Base-by-base conservation (phyloP, 2,888 invertebrate genomes). In the Perdita meconis region DNA sequence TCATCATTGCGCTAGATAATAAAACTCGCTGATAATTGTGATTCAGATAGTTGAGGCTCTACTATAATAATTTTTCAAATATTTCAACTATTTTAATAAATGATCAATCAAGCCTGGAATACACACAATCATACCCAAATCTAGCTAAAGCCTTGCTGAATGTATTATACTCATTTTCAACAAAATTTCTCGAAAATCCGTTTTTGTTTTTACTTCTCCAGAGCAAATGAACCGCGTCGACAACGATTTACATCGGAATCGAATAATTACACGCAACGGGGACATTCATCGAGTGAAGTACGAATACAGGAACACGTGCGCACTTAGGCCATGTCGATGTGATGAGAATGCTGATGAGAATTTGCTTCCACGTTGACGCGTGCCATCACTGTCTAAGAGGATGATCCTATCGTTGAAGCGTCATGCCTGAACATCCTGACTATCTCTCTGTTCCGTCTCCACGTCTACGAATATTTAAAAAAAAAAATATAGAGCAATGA, bases 321-420 rank as follows among this genome's bases (percentile, higher is more conserved):
- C 22, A 24, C 44, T 1, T 12, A 57, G 51, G 1, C 72, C 61
- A 76, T 71, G 80, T 83, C 84, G 82, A 86, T 86, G 87, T 86
- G 83, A n/a, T n/a, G n/a, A n/a, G n/a, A n/a, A n/a, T n/a, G n/a
- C 84, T 84, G 85, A 87, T 87, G 87, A 86, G 85, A 78, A 85
- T 89, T 87, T 84, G 82, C 84, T 84, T 87, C 85, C 85, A 85
- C 84, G 74, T 86, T 44, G n/a, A n/a, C n/a, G n/a, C n/a, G n/a
- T n/a, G n/a, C n/a, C n/a, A n/a, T n/a, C 82, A 86, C 79, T 86
- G 84, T 75, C 61, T 47, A 47, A 50, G 51, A 65, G 55, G 56
- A 64, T 47, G 69, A 69, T 55, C 55, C 74, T 47, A 44, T 72
- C 36, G 64, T 56, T 61, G 16, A 63, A 13, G 13, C 16, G 16